Percentiles rank a stretch among this genome's conserved stretches.
phyloP scores from a whole-genome alignment of 2,797 vertebrate species.

The Manis crassicaudata region DNA sequence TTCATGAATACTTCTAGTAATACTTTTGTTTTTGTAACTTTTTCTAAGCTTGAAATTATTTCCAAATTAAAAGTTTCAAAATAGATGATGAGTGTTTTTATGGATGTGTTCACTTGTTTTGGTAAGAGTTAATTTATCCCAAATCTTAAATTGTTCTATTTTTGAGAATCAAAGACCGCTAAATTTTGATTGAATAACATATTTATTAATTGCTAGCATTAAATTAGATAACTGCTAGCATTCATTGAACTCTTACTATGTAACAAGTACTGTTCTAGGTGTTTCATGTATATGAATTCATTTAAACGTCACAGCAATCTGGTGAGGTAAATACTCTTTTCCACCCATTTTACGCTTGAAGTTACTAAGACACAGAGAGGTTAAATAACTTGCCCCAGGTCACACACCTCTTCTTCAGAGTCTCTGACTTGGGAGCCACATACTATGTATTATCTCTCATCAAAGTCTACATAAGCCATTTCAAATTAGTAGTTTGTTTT shows the following conservation, averaged over 20 bases:
- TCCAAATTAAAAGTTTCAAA: background rate
- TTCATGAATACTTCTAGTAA: background rate
- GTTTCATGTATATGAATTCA: background rate
- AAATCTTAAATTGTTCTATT: background rate
- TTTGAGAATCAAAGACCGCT: background rate
- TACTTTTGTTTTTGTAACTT: background rate
- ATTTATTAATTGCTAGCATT: background rate
- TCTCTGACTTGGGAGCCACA: background rate
- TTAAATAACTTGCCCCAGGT: background rate
- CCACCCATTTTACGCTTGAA: background rate
- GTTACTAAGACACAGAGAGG: background rate
- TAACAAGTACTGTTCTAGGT: background rate
- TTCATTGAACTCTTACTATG: background rate
- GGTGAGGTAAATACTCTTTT: background rate
- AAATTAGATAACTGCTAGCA: background rate
- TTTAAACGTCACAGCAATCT: background rate
- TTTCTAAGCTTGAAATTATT: constrained; percentile 47
- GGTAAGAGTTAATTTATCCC: background rate
- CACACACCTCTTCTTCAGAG: background rate
- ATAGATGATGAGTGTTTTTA: background rate
- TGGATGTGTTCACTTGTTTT: constrained; percentile 7
- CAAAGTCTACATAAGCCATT: background rate
- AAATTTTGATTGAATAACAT: background rate
- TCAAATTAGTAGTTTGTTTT: constrained; percentile 28
- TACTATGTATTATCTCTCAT: background rate